Conservation (phyloP, 1,140 invertebrate species). For the Plectus sambesii region DNA sequence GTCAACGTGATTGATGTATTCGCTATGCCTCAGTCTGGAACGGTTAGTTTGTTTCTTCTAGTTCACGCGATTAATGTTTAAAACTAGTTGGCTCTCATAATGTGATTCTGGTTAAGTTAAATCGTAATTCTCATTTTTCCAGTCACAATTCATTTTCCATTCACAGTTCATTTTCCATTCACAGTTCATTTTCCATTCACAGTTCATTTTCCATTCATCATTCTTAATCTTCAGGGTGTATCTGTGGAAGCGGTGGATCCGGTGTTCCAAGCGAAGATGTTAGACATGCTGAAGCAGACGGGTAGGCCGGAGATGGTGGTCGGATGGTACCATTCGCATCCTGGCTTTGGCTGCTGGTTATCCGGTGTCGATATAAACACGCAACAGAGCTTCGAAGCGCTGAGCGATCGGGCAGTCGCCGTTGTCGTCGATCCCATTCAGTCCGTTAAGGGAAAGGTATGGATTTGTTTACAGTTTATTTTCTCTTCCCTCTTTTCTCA, state of each 20-base stretch:
- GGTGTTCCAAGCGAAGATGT: slow-evolving; percentile 99
- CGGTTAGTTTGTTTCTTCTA: slow-evolving; percentile 56
- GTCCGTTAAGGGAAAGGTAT: slow-evolving; percentile 76
- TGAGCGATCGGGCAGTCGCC: slow-evolving; percentile 93
- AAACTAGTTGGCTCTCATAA: no score
- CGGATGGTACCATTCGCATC: slow-evolving; percentile 99
- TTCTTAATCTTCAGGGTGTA: slow-evolving; percentile 61
- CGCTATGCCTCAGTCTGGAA: slow-evolving; percentile 99
- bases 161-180: no score
- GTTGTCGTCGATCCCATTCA: slow-evolving; percentile 99
- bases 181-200: no score
- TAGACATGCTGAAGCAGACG: slow-evolving; percentile 98
- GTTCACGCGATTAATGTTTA: no score
- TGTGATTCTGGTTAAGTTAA: no score
- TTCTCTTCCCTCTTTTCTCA: neutral
- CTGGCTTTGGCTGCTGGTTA: slow-evolving; percentile 98
- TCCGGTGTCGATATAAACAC: slow-evolving; percentile 98
- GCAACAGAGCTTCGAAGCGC: slow-evolving; percentile 96
- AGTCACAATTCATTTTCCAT: neutral
- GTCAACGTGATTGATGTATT: slow-evolving; percentile 99
- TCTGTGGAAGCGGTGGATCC: slow-evolving; percentile 99
- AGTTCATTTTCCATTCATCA: no score
- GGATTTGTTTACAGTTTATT: slow-evolving; percentile 13
- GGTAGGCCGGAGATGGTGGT: slow-evolving; percentile 99
- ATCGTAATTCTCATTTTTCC: slow-evolving; percentile 9